Base-by-base conservation (phyloP, 2,113 vertebrate species). In the Hippoglossus stenolepis region DNA sequence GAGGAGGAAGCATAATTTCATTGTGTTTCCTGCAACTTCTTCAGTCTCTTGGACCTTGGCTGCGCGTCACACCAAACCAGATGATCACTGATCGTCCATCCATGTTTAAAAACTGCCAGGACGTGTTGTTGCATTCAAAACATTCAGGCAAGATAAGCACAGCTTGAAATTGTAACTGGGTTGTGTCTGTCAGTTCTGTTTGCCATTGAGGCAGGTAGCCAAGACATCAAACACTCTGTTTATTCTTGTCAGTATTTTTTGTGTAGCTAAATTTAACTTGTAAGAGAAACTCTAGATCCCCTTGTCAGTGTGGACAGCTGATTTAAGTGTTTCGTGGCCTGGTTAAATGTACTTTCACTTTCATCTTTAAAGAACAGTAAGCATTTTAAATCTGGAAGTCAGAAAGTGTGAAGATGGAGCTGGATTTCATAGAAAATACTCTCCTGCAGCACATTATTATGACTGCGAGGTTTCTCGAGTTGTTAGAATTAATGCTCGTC, bases 151-250 rank as follows among this genome's bases (percentile, higher is more conserved):
- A 63, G 17, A 62, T 56, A 23, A 61, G 20, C 20, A 65, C 53
- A 62, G 61, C 51, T 69, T 73, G 23, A 73, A 61, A 60, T 24
- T 66, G 31, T 59, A 65, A 65, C 63, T 45, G 66, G 65, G 60
- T 49, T 83, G 35, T 21, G 38, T 57, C 54, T 69, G 77, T 83
- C 77, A 59, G 54, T 20, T 80, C 38, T 53, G 63, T 53, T 58
- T 77, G 69, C 65, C 70, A 78, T 68, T 63, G 54, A 78, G 80
- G 82, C 66, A 70, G 47, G 23, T 61, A 65, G 87, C 76, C 79
- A 78, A 73, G 43, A 66, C 20, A 65, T 70, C 56, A 51, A 57
- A 40, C 54, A 26, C n/a, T 64, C 60, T 43, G n/a, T 85, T 71
- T 63, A 72, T 75, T 64, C n/a, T 53, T 47, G 54, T 76, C 58